Conservation (phyloP, 2,888 invertebrate species). For the Idaea straminata region DNA sequence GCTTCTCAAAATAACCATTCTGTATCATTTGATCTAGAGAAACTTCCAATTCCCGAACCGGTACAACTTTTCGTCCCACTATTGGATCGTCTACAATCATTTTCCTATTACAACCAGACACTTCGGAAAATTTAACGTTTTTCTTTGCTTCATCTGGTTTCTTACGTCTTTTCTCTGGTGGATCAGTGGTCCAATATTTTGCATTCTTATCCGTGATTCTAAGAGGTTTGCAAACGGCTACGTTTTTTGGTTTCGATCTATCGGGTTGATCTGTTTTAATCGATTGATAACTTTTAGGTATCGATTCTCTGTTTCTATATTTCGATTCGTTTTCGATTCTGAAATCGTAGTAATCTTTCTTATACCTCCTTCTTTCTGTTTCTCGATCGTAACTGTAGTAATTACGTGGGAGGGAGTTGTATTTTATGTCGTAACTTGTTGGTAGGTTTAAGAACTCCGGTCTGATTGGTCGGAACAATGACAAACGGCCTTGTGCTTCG, state of each 20-base stretch:
- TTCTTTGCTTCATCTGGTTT: slow-evolving; percentile 67
- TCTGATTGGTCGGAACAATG: slow-evolving; percentile 72
- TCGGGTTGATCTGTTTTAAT: slow-evolving; percentile 19
- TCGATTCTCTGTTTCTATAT: slow-evolving; percentile 20
- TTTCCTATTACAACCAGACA: slow-evolving; percentile 70
- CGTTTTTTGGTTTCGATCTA: slow-evolving; percentile 48
- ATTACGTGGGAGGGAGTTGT: slow-evolving; percentile 68
- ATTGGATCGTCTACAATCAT: slow-evolving; percentile 72
- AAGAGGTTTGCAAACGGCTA: slow-evolving; percentile 70
- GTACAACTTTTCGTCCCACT: slow-evolving; percentile 66
- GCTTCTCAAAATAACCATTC: slow-evolving; percentile 74
- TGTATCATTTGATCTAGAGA: slow-evolving; percentile 76
- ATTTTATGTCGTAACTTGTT: slow-evolving; percentile 63
- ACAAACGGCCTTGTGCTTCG: slow-evolving; percentile 70
- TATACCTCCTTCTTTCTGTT: slow-evolving; percentile 49
- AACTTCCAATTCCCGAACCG: slow-evolving; percentile 72
- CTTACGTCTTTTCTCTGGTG: slow-evolving; percentile 51
- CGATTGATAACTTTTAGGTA: slow-evolving; percentile 19
- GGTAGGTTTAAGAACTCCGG: slow-evolving; percentile 73
- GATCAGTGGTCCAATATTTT: slow-evolving; percentile 69
- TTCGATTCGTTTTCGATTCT: slow-evolving; percentile 63
- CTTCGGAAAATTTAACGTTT: slow-evolving; percentile 76
- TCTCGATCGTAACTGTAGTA: slow-evolving; percentile 61
- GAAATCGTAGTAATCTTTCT: slow-evolving; percentile 71
- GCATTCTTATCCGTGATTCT: slow-evolving; percentile 63